Evolutionary conservation across 2,113 vertebrate species (phyloP), one percentile per base, ranked within the genome.

Genomic region (Polypterus bichir): DNA sequence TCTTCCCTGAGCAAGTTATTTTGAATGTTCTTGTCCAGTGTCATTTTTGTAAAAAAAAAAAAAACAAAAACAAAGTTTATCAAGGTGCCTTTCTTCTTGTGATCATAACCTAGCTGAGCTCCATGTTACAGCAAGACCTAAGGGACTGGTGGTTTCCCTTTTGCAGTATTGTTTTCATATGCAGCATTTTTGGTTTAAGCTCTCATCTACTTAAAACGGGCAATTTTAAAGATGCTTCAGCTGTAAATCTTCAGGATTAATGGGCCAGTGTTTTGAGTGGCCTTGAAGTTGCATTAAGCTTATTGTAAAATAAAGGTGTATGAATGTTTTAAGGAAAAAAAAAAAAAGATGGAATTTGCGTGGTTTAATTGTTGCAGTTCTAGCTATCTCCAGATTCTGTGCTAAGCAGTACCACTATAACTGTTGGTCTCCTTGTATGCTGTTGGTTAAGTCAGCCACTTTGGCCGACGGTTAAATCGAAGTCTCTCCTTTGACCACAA

Each of bases 221-320:
- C 74, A 77, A 75, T 68, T 66, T 73, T 72, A 75, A 79, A 70
- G 71, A 73, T 81, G 69, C 65, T 76, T 62, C 60, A 70, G 59
- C 71, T 76, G 79, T 86, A 81, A 64, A 79, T 80, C 70, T 79
- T 76, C 87, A 88, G 86, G 87, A 90, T 83, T 87, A 83, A 89
- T 89, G 82, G 84, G 93, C 94, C 88, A 79, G 64, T 83, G 86
- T 90, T 89, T 84, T 83, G 76, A 27, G 27, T 27, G 61, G 75
- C 78, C 81, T 91, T 84, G 86, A 83, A 92, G 89, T 81, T 88
- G 87, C 89, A 92, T 94, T 93, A 88, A 83, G 86, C 82, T 76
- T 11, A 64, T 75, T 97, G 90, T 97, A 95, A 86, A 89, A 89
- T 91, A 88, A 89, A 89, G 88, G 91, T 97, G 93, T 96, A 93